Base-by-base conservation (phyloP, 1,140 invertebrate genomes). In the Zaprionus kolodkinae region DNA sequence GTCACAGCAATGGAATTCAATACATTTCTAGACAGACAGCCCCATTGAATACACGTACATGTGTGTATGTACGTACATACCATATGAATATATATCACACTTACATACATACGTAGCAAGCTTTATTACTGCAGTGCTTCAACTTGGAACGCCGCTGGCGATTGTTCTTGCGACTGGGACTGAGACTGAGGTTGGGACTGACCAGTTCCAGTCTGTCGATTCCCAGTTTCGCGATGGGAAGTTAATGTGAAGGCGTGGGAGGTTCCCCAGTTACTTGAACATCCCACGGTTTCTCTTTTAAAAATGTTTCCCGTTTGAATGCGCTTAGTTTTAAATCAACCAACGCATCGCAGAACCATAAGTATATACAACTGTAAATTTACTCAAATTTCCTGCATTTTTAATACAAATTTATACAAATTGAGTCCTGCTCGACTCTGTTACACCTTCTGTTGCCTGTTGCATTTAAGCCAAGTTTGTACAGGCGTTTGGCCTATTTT, bases 131-230 rank as follows among this genome's bases (percentile, higher is more conserved):
- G 2, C 40, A 48, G 27, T 6, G 38, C 25, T 48, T 48, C n/a
- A 48, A 33, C 59, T 61, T 27, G 13, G 25, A 48, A 45, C 30
- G 59, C 40, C 59, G 45, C 12, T 9, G 40, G 59, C 27, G 43
- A 45, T 61, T 61, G 59, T 13, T 60, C 38, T 25, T 38, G 21
- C 15, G 36, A n/a, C 25, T 21, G 21, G 21, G 21, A 21, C 21
- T 21, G 21, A 2, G 21, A 21, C 21, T 21, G 21, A 2, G 21
- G 2, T 2, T 45, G 57, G 9, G 27, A 45, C 57, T 48, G 59
- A 61, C 59, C 40, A 45, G 40, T 61, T 61, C 40, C n/a, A 30
- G n/a, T 45, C 40, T 48, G 40, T 12, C 40, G 59, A 48, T 48
- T 61, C 36, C 25, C 36, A 27, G 25, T n/a, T 33, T 12, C 6